phyloP scores from a whole-genome alignment of 2,113 vertebrate species.

The Cinclus cinclus region DNA sequence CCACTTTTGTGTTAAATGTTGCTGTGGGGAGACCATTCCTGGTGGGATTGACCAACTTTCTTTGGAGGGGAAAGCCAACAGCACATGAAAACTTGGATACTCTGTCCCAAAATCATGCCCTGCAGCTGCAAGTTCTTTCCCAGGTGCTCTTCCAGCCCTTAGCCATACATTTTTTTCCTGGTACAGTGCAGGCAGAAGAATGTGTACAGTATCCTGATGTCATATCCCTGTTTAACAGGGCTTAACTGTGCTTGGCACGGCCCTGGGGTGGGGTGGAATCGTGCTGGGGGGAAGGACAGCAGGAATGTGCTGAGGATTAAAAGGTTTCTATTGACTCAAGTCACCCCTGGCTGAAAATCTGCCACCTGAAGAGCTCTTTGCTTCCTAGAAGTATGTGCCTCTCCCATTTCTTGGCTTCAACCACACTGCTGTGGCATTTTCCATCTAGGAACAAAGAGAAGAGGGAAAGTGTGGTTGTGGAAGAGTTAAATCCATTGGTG shows the following conservation, averaged over 20 bases:
- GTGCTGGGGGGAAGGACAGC: not conserved
- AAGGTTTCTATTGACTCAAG: not conserved
- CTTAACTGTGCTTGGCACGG: slow-evolving; percentile 60
- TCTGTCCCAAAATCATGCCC: accelerated
- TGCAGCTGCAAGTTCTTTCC: not conserved
- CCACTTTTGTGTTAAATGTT: not conserved
- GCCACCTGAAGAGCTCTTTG: not conserved
- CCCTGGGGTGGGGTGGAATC: not conserved
- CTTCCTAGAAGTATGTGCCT: not conserved
- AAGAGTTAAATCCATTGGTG: not conserved
- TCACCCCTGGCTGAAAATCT: not conserved
- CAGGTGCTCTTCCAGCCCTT: not conserved
- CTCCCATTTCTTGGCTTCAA: not conserved
- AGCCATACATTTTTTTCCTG: not conserved
- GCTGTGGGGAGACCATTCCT: not conserved
- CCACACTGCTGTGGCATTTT: not conserved
- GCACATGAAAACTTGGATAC: accelerated
- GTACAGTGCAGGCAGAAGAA: slow-evolving; percentile 20
- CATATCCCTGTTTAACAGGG: slow-evolving; percentile 30
- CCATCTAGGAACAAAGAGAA: not conserved
- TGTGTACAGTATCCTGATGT: slow-evolving; percentile 13
- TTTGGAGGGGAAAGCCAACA: not conserved
- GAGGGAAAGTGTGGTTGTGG: not conserved
- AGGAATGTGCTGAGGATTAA: slow-evolving; percentile 38
- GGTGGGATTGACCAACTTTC: not conserved